phyloP scores from a whole-genome alignment of 2,113 vertebrate genomes.

The Dunckerocampus dactyliophorus region DNA sequence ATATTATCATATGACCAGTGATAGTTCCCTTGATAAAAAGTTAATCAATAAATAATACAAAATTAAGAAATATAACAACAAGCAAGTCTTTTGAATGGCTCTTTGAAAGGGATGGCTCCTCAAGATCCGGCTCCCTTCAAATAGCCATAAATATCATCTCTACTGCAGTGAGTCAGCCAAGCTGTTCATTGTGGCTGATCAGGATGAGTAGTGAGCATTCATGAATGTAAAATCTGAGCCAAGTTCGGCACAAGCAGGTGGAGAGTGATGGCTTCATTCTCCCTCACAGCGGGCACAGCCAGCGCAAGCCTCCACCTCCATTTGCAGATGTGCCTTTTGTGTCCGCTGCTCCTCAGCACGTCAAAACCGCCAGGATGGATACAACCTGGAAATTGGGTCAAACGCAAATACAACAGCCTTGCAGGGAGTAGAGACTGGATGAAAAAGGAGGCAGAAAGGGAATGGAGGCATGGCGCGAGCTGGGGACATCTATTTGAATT shows the following conservation, averaged over 20 bases:
- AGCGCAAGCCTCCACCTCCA: slow-evolving; percentile 20
- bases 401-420: slow-evolving; percentile 59
- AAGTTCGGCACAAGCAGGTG: slow-evolving; percentile 31
- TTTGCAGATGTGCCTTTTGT: slow-evolving; percentile 47
- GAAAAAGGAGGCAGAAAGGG: slow-evolving; percentile 38
- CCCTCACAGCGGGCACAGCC: background rate
- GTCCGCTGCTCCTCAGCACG: slow-evolving; percentile 44
- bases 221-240: background rate
- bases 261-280: slow-evolving; percentile 47
- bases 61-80: too few relatives aligned
- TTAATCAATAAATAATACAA: too few relatives aligned
- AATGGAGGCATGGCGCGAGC: slow-evolving; percentile 35
- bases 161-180: background rate
- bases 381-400: slow-evolving; percentile 76
- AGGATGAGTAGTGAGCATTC: too few relatives aligned
- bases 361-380: slow-evolving; percentile 51
- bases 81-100: too few relatives aligned
- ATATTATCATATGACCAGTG: too few relatives aligned
- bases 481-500: slow-evolving; percentile 63
- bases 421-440: slow-evolving; percentile 39
- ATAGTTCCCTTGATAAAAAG: too few relatives aligned
- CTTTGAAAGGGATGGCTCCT: too few relatives aligned
- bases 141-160: background rate
- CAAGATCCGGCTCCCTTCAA: background rate
- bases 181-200: too few relatives aligned